phyloP scores from a whole-genome alignment of 2,888 invertebrate genomes.

The Pseudococcus longispinus region DNA sequence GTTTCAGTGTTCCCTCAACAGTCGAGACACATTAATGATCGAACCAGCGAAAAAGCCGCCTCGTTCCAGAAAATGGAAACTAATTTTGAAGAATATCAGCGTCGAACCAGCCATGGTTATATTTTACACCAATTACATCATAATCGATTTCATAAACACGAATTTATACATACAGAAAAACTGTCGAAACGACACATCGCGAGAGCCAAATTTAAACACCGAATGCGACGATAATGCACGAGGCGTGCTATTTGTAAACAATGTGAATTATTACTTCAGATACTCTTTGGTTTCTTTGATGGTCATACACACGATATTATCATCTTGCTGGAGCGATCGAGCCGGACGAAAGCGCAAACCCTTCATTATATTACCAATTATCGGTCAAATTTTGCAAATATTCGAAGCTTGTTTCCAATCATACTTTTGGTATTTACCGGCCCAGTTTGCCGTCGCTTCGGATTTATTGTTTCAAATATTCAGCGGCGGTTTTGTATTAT shows the following conservation, averaged over 20 bases:
- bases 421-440: constrained; percentile 59
- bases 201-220: constrained; percentile 13
- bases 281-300: neutral
- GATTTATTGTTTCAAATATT: constrained; percentile 59
- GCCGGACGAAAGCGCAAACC: constrained; percentile 57
- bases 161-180: constrained; percentile 51
- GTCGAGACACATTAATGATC: neutral
- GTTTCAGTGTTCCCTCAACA: neutral
- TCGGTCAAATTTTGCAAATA: constrained; percentile 59
- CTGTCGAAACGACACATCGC: constrained; percentile 20
- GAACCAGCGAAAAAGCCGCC: neutral
- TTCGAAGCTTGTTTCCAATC: constrained; percentile 58
- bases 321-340: constrained; percentile 22
- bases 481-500: constrained; percentile 59
- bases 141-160: constrained; percentile 35
- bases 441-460: constrained; percentile 59
- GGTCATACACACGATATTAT: constrained; percentile 25
- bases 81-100: neutral
- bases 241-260: neutral
- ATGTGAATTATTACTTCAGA: neutral
- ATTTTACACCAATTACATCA: constrained; percentile 3
- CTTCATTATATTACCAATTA: constrained; percentile 58
- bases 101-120: constrained; percentile 18
- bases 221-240: constrained; percentile 39
- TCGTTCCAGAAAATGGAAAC: neutral